Base-by-base conservation (phyloP, 2,797 vertebrate genomes). In the Dallia pectoralis region DNA sequence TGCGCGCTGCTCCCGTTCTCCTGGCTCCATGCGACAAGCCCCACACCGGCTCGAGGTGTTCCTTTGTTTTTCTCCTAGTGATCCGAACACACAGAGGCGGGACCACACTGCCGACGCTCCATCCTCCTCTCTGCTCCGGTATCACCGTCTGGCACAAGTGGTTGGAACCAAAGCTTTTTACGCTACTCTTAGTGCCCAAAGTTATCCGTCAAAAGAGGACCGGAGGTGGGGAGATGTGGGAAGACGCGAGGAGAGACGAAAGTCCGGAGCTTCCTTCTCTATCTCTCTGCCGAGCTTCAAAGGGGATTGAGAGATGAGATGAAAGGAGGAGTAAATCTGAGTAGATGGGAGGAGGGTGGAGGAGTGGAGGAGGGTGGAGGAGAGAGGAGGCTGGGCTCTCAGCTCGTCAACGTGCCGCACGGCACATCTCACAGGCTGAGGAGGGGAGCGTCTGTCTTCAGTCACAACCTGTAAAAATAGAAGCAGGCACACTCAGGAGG, bases 381-480 rank as follows among this genome's bases (percentile, higher is more conserved):
- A 32, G 33, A 16, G 33, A 47, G 70, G 11, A 33, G 33, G 40
- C 32, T 32, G 51, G 14, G 61, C 19, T 59, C 33, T 63, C 70
- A 14, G 25, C 63, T 36, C 33, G 16, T 51, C 11, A 25, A 44
- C 40, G 40, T 44, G 40, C 40, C 51, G n/a, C 25, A 11, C 33
- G n/a, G 40, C 32, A 36, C 70, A 40, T 59, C 27, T 62, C 70
- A 15, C 30, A 29, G 40, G 2, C 14, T 4, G 29, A 3, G 12
- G 32, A 18, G 74, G 61, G 70, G 53, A 53, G 64, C 77, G 67
- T 47, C 62, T 59, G 44, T 47, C 90, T 93, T 91, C 87, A 81
- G 90, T 90, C 87, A 87, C 84, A 90, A 92, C 87, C 94, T 95
- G 91, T 75, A 88, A 90, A 93, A 91, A 93, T 14, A 94, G 88